phyloP scores from a whole-genome alignment of 92 coral and sea anemone species.

The Parazoanthus atlanticus region DNA sequence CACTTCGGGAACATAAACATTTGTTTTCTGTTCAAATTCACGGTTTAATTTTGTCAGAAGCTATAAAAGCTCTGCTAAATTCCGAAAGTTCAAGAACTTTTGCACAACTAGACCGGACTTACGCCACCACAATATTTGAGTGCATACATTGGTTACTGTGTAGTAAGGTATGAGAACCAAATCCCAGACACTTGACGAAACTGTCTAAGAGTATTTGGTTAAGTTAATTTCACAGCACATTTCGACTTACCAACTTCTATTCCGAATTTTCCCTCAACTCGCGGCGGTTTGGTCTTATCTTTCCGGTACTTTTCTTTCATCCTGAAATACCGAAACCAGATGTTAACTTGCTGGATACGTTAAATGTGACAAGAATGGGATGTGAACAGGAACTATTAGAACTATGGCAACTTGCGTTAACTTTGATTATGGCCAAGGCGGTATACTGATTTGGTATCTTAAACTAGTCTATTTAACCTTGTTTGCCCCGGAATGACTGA shows the following conservation, averaged over 20 bases:
- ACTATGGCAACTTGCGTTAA: background rate
- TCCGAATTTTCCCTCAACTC: background rate
- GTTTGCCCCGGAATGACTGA: background rate
- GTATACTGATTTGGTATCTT: background rate
- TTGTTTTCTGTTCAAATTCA: background rate
- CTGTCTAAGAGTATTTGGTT: background rate
- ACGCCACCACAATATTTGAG: background rate
- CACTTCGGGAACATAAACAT: background rate
- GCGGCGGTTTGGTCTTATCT: background rate
- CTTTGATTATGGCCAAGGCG: background rate
- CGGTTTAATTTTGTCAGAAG: background rate
- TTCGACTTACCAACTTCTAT: conserved; percentile 30
- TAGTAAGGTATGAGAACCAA: background rate
- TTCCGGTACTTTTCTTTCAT: conserved; percentile 37
- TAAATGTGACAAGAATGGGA: background rate
- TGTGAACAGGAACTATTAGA: background rate
- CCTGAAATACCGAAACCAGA: conserved; percentile 11
- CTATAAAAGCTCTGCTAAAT: background rate
- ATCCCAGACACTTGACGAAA: background rate
- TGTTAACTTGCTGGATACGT: background rate
- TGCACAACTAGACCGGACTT: background rate
- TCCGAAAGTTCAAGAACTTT: background rate
- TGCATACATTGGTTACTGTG: background rate
- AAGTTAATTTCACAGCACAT: background rate
- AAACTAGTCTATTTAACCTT: too few relatives aligned